Evolutionary conservation across 1,140 invertebrate genomes (phyloP), one percentile per base, ranked within the genome.

Genomic region (Anoplolepis gracilipes): DNA sequence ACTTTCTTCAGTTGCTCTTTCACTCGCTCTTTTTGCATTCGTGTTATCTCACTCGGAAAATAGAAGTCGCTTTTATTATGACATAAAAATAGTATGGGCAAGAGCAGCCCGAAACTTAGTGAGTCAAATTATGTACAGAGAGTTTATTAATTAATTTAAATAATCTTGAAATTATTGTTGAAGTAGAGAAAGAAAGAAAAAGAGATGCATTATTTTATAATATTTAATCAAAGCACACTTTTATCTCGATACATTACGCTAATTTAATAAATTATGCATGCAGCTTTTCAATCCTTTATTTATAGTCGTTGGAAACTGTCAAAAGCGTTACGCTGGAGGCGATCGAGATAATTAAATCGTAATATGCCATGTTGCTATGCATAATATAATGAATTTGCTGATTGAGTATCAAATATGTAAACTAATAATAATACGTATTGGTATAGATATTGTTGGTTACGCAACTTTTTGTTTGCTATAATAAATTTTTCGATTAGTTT

Each of bases 1-100:
- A 4, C 22, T 59, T 77, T 22, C 22, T 77, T 84, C 67, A 72
- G 76, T 76, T n/a, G n/a, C n/a, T n/a, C n/a, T n/a, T 84, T 76
- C 46, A 84, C 81, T 77, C 65, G 73, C 59, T 46, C 61, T 84
- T 84, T 84, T 55, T 75, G 19, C 46, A 33, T 25, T 30, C 30
- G 84, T 30, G 30, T 72, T 86, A 78, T 86, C 53, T 76, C 53
- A 39, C 30, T 39, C 64, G 64, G 79, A 55, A 61, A 87, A 90
- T 84, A 73, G 84, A 65, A 55, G 62, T 36, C 53, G n/a, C 33
- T 19, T 72, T 64, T 42, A 85, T 89, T 55, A 57, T 46, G 39
- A 53, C 4, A 19, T 46, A 42, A 7, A 81, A 81, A 36, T 42
- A 39, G 1, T 22, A 30, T 13, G 65, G 70, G 36, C 36, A 7